phyloP scores from a whole-genome alignment of 2,888 invertebrate species.

The Ametastegia equiseti region DNA sequence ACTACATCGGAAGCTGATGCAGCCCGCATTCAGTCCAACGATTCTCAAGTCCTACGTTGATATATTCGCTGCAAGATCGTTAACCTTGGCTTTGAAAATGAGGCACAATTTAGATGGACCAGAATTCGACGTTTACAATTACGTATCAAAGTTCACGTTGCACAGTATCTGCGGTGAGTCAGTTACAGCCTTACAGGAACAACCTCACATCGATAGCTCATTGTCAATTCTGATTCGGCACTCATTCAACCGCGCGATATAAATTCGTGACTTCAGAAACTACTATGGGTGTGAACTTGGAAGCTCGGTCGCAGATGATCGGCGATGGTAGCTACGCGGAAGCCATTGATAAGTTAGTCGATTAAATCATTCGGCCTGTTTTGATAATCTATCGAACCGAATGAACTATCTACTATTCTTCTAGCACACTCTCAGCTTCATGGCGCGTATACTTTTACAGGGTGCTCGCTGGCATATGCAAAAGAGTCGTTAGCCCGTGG shows the following conservation, averaged over 20 bases:
- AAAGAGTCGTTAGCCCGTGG: too few species aligned
- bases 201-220: background rate
- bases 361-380: background rate
- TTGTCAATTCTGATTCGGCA: background rate
- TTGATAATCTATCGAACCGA: background rate
- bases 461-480: too few species aligned
- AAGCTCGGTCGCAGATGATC: background rate
- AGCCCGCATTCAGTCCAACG: background rate
- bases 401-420: background rate
- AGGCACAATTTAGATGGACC: background rate
- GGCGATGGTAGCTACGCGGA: background rate
- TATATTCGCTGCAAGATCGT: background rate
- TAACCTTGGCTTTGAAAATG: background rate
- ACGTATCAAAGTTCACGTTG: background rate
- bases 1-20: background rate
- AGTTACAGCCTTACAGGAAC: too few species aligned
- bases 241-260: background rate
- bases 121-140: background rate
- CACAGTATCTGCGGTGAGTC: background rate
- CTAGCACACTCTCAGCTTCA: background rate
- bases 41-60: slow-evolving; percentile 11
- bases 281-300: background rate
- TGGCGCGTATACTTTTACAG: too few species aligned
- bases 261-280: background rate
- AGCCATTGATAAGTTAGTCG: background rate